Conservation (phyloP, 2,888 invertebrate genomes). For the Torymus auratus region DNA sequence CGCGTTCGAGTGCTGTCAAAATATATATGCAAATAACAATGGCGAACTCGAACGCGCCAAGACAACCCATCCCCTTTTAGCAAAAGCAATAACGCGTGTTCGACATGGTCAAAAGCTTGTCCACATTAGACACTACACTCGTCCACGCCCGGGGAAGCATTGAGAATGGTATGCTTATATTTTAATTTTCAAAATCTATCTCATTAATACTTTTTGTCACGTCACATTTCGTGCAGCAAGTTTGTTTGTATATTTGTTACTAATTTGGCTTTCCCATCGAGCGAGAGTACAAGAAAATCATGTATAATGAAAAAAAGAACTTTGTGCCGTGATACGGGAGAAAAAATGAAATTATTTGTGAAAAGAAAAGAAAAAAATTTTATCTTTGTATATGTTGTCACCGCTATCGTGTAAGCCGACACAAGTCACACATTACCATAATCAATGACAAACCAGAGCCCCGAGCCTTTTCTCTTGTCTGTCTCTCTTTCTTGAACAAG, state of each 20-base stretch:
- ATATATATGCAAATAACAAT: slow-evolving; percentile 17
- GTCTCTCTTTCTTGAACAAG: slow-evolving; percentile 60
- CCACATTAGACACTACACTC: slow-evolving; percentile 65
- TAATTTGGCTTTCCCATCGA: slow-evolving; percentile 56
- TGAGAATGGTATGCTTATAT: slow-evolving; percentile 72
- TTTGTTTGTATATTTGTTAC: slow-evolving; percentile 47
- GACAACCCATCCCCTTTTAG: slow-evolving; percentile 45
- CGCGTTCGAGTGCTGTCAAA: slow-evolving; percentile 51
- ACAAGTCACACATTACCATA: slow-evolving; percentile 69
- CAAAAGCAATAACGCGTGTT: slow-evolving; percentile 32
- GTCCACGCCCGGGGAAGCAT: slow-evolving; percentile 72
- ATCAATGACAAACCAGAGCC: slow-evolving; percentile 78
- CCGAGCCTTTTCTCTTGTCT: slow-evolving; percentile 70
- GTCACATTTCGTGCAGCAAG: slow-evolving; percentile 24
- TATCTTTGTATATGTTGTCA: slow-evolving; percentile 30
- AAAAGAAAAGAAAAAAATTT: slow-evolving; percentile 48
- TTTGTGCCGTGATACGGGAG: slow-evolving; percentile 54
- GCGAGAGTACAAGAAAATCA: slow-evolving; percentile 53
- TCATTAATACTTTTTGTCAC: slow-evolving; percentile 47
- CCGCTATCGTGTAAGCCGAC: slow-evolving; percentile 47
- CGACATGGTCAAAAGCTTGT: slow-evolving; percentile 28
- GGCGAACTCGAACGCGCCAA: slow-evolving; percentile 46
- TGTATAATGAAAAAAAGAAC: too few relatives aligned
- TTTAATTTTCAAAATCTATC: slow-evolving; percentile 59
- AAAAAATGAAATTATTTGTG: slow-evolving; percentile 45